Evolutionary conservation across 2,113 vertebrate genomes (phyloP), one percentile per base, ranked within the genome.

Genomic region (Phoenicopterus ruber): DNA sequence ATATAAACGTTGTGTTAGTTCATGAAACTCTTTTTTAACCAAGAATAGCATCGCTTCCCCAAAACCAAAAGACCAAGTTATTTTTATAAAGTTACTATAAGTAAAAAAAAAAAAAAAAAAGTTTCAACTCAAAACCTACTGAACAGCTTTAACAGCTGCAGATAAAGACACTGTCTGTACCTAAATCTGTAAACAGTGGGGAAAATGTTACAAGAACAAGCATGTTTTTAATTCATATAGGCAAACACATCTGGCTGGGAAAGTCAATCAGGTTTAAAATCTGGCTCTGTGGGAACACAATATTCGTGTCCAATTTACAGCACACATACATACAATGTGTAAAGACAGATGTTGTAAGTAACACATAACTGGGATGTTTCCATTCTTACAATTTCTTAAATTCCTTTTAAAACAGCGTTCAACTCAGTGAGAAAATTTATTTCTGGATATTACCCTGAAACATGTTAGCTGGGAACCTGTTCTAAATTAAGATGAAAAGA

Each of bases 401-500:
- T 80, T 86, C 49, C 17, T 76, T 72, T 91, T 11, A 50, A 63
- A 95, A 84, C 22, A 58, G 40, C 2, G 4, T 28, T 90, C 73
- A 55, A 22, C 40, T 73, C 29, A 6, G 25, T 0, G 2, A 79
- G 28, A 87, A 76, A 84, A 66, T 16, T 28, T 84, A n/a, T 79
- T 93, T 77, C 54, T 73, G 62, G 28, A 31, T 58, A 29, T 55
- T 62, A 73, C 66, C n/a, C 49, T 94, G 46, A 34, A 87, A 76
- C 9, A 38, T 2, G 11, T 36, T 80, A 58, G 52, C 76, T 74
- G 42, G 34, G 71, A 93, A 91, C 52, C 26, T 55, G 58, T 73
- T 94, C 94, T 95, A 94, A 92, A 95, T 88, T 58, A 77, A 92
- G 90, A 91, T 6, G 7, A 94, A 95, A 95, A 95, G 29, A 73